A percentile compares a stretch with the other conserved stretches of the same genome.
Conservation (phyloP, 2,888 invertebrate genomes). For the Cosmorhoe ocellata region DNA sequence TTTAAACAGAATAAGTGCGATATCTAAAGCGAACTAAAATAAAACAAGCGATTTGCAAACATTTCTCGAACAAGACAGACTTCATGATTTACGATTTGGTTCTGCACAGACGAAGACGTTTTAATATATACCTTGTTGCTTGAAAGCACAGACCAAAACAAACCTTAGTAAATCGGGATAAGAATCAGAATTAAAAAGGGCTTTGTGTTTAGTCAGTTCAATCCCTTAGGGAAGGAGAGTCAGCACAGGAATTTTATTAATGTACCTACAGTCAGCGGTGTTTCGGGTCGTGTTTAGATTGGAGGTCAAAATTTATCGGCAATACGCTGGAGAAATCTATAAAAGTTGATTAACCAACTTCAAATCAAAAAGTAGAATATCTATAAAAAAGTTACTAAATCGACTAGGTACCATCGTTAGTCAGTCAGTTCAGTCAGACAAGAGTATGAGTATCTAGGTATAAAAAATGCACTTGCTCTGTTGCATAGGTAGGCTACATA, state of each 20-base stretch:
- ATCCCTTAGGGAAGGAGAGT: slow-evolving; percentile 33
- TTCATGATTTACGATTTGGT: slow-evolving; percentile 35
- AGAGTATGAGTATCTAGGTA: too few species aligned
- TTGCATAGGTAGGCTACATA: too few species aligned
- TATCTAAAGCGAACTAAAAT: slow-evolving; percentile 17
- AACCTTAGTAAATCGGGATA: slow-evolving; percentile 9
- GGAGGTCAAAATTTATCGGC: slow-evolving; percentile 37
- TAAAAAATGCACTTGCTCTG: too few species aligned
- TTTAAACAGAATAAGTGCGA: slow-evolving; percentile 10
- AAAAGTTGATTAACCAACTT: slow-evolving; percentile 13
- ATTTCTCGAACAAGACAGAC: slow-evolving; percentile 32
- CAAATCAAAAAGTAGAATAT: not conserved
- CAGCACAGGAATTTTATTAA: slow-evolving; percentile 39
- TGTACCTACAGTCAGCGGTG: slow-evolving; percentile 36
- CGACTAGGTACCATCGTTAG: not conserved
- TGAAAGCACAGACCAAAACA: slow-evolving; percentile 10
- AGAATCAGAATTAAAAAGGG: slow-evolving; percentile 13
- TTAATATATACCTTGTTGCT: slow-evolving; percentile 24
- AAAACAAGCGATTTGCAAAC: slow-evolving; percentile 36
- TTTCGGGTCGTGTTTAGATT: slow-evolving; percentile 36
- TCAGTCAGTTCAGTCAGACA: too few species aligned
- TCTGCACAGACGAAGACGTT: slow-evolving; percentile 19
- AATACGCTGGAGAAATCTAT: slow-evolving; percentile 29
- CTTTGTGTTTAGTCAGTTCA: slow-evolving; percentile 12
- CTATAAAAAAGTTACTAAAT: not conserved